Conservation (phyloP, 2,797 vertebrate species). For the Podargus strigoides region DNA sequence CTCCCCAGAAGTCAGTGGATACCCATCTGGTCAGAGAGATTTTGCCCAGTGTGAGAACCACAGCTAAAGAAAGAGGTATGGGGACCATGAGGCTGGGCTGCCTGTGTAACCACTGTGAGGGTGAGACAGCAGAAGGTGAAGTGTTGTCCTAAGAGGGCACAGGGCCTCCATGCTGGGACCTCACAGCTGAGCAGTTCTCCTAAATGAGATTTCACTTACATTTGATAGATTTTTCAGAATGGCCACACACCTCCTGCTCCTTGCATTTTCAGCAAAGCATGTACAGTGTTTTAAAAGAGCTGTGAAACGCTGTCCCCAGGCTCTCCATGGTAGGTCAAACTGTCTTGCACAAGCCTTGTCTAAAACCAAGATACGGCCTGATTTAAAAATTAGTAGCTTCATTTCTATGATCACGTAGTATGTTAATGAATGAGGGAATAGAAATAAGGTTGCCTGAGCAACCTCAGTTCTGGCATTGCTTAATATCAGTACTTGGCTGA, state of each 20-base stretch:
- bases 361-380: neutral
- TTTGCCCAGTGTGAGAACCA: neutral
- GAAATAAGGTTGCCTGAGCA: constrained; percentile 53
- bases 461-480: neutral
- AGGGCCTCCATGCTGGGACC: neutral
- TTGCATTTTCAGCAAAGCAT: neutral
- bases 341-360: neutral
- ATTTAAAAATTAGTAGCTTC: neutral
- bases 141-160: neutral
- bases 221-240: neutral
- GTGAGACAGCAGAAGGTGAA: neutral
- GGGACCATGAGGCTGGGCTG: too few relatives aligned
- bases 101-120: too few relatives aligned
- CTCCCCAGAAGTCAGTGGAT: rapidly evolving
- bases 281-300: neutral
- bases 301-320: neutral
- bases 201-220: neutral
- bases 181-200: neutral
- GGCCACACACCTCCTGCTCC: neutral
- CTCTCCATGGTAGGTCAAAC: neutral
- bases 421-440: neutral
- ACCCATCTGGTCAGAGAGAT: neutral
- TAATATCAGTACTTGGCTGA: neutral
- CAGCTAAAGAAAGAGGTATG: rapidly evolving
- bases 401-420: neutral